Percentiles rank a stretch among this genome's conserved stretches.
These are phyloP conservation scores for Tipula lateralis DNA, from an alignment of 2,888 invertebrate species.

Conservation along the genomic window DNA sequence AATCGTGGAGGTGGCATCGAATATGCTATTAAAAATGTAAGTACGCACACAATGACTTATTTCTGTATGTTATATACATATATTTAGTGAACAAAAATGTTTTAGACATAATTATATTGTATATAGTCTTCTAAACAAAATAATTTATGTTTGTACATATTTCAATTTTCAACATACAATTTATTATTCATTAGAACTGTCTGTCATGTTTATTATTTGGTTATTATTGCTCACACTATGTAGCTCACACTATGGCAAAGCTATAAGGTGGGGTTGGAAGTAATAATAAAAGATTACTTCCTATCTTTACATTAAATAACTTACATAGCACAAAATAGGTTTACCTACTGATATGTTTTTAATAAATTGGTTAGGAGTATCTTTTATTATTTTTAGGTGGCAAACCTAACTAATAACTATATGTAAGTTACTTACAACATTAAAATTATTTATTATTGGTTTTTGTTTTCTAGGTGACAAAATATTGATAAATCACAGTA, in stretches of 20 bases:
- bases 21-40: slow-evolving; percentile 58
- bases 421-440: background rate
- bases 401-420: too few relatives aligned
- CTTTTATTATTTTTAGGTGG: background rate
- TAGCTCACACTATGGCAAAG: background rate
- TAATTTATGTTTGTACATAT: background rate
- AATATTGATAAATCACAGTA: slow-evolving; percentile 9
- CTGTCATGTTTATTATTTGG: background rate
- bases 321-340: too few relatives aligned
- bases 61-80: background rate
- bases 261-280: background rate
- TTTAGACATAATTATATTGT: background rate
- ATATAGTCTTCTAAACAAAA: background rate
- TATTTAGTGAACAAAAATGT: background rate
- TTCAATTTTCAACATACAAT: background rate
- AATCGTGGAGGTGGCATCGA: slow-evolving; percentile 65
- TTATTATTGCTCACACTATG: background rate
- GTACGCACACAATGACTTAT: slow-evolving; percentile 38
- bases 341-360: too few relatives aligned
- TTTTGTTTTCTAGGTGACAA: background rate
- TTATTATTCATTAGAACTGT: background rate
- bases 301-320: too few relatives aligned
- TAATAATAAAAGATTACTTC: too few relatives aligned
- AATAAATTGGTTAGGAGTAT: background rate
- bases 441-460: background rate